Percentiles rank a stretch among this genome's conserved stretches.
phyloP scores from a whole-genome alignment of 1,140 invertebrate species.

The Hetaerina americana region DNA sequence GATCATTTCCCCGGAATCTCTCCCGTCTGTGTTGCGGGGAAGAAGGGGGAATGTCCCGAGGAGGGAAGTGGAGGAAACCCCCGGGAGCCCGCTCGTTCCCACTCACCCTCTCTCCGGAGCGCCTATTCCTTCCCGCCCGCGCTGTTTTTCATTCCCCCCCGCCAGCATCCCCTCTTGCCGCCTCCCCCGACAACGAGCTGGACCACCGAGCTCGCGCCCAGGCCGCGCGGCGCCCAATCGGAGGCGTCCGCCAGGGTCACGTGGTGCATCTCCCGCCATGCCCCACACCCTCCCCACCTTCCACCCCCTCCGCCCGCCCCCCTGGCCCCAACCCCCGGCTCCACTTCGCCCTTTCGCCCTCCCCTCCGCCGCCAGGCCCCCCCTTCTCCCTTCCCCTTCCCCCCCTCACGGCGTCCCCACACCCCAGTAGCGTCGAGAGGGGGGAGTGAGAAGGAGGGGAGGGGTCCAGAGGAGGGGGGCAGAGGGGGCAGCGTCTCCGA shows the following conservation, averaged over 20 bases:
- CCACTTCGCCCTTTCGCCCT: not conserved
- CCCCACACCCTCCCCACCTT: not conserved
- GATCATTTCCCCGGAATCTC: no score
- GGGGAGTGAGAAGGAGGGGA: not conserved
- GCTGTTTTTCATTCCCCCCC: not conserved
- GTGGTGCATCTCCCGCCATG: not conserved
- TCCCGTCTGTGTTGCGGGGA: no score
- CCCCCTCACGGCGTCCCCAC: slow-evolving; percentile 26
- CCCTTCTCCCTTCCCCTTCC: not conserved
- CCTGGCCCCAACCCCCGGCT: not conserved
- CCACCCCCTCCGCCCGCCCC: not conserved
- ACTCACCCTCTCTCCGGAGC: no score
- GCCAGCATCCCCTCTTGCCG: no score
- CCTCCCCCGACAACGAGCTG: not conserved
- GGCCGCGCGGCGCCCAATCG: slow-evolving; percentile 2
- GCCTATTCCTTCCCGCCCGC: not conserved
- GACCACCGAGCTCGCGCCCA: not conserved
- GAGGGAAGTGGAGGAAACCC: no score
- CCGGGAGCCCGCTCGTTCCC: no score
- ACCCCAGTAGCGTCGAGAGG: slow-evolving; percentile 23
- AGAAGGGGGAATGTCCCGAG: no score
- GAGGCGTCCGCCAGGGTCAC: not conserved
- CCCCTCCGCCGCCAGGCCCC: not conserved
- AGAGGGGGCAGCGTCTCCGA: no score
- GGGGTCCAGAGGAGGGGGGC: no score